Conservation (phyloP, 2,888 invertebrate genomes). For the Mycogona germanica region DNA sequence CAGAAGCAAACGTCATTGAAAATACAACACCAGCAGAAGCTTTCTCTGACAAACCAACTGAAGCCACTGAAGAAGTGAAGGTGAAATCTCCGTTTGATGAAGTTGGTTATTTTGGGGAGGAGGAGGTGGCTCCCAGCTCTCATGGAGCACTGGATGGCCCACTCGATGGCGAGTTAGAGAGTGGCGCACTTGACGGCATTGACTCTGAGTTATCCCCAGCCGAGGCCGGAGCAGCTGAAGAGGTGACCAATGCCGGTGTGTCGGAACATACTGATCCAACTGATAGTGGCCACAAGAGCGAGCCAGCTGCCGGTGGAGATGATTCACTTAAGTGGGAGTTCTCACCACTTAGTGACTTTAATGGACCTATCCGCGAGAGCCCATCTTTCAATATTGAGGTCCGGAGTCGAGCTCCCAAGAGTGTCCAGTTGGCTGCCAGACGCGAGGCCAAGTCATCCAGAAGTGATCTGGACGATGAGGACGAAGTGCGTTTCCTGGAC, state of each 20-base stretch:
- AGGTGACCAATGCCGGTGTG: slow-evolving; percentile 12
- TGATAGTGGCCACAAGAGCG: slow-evolving; percentile 7
- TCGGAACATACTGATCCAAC: slow-evolving; percentile 13
- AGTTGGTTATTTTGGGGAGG: slow-evolving; percentile 16
- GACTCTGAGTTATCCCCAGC: background rate
- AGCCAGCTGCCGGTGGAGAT: background rate
- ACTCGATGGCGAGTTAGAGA: background rate
- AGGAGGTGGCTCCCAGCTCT: slow-evolving; percentile 9
- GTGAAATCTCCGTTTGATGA: slow-evolving; percentile 10
- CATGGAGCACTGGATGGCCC: slow-evolving; percentile 13
- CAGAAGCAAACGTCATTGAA: too few species aligned
- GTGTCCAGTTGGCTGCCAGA: slow-evolving; percentile 8
- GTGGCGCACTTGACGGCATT: background rate
- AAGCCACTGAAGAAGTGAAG: background rate
- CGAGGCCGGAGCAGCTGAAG: slow-evolving; percentile 1
- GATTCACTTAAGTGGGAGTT: slow-evolving; percentile 14
- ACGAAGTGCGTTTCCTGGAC: background rate
- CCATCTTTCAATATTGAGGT: slow-evolving; percentile 17
- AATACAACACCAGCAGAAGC: too few species aligned
- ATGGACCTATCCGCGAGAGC: slow-evolving; percentile 8
- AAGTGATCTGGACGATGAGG: slow-evolving; percentile 1
- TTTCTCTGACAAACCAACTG: too few species aligned
- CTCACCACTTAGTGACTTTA: slow-evolving; percentile 4
- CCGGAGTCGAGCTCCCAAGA: slow-evolving; percentile 6
- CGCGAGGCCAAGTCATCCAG: slow-evolving; percentile 13